Evolutionary conservation across 2,113 vertebrate species (phyloP).

Genomic region (Callithrix jacchus): DNA sequence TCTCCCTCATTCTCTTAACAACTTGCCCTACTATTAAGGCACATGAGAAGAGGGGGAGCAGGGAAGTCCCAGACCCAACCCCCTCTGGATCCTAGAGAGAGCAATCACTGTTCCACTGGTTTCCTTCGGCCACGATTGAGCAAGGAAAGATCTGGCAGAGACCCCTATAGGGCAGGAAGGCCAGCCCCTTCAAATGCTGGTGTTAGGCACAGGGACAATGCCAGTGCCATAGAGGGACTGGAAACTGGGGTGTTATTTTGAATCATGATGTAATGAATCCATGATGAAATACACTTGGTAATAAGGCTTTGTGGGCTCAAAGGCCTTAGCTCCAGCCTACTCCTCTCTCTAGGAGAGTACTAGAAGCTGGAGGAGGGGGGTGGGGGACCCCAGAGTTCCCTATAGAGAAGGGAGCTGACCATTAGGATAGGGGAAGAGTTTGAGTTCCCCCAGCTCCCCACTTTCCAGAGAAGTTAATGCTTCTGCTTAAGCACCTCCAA

Average conservation of each 20-base stretch:
- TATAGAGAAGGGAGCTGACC: slow-evolving; percentile 5
- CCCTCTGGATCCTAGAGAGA: not conserved
- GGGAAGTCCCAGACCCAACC: not conserved
- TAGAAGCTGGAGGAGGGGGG: slow-evolving; percentile 36
- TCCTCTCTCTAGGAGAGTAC: slow-evolving; percentile 49
- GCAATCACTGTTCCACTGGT: not conserved
- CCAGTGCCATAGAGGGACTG: not conserved
- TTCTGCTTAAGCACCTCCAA: slow-evolving; percentile 78
- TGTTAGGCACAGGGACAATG: slow-evolving; percentile 2
- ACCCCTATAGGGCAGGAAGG: not conserved
- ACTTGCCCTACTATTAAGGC: slow-evolving; percentile 63
- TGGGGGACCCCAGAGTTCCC: not conserved
- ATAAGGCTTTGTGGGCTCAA: slow-evolving; percentile 49
- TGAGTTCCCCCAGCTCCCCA: slow-evolving; percentile 29
- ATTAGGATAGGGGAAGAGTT: not conserved
- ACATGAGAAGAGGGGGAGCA: slow-evolving; percentile 52
- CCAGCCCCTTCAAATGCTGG: slow-evolving; percentile 6
- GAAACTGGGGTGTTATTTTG: not conserved
- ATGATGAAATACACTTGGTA: slow-evolving; percentile 51
- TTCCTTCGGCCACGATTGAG: not conserved
- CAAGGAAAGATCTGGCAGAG: not conserved
- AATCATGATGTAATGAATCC: not conserved
- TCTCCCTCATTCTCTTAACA: not conserved
- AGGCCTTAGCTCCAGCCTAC: slow-evolving; percentile 47
- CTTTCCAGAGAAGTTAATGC: slow-evolving; percentile 76